These are phyloP conservation scores for zebrafish (Danio rerio) DNA, from an alignment of 2,113 vertebrate species.

Conservation along the genomic window GRCz12tu NC_133191.1:17170501-17171000, in stretches of 20 bases:
- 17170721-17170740: not conserved
- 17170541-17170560: not conserved
- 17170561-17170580: not conserved
- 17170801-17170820: not conserved
- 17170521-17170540: not conserved
- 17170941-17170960: not conserved
- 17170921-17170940: no score
- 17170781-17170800: not conserved
- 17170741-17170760: no score
- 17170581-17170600: slow-evolving; percentile 33
- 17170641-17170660: not conserved
- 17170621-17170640: slow-evolving; percentile 15
- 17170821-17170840: not conserved
- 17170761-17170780: not conserved
- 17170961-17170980: not conserved
- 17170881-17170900: not conserved
- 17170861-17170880: not conserved
- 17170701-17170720: slow-evolving; percentile 23
- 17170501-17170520: not conserved
- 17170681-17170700: not conserved
- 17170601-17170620: slow-evolving; percentile 21
- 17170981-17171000: slow-evolving; percentile 13
- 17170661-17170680: slow-evolving; percentile 29
- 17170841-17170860: not conserved
- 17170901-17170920: not conserved